Evolutionary conservation across 1,140 invertebrate genomes (phyloP), one percentile per base, ranked within the genome.

Genomic region (Ylistrum balloti): DNA sequence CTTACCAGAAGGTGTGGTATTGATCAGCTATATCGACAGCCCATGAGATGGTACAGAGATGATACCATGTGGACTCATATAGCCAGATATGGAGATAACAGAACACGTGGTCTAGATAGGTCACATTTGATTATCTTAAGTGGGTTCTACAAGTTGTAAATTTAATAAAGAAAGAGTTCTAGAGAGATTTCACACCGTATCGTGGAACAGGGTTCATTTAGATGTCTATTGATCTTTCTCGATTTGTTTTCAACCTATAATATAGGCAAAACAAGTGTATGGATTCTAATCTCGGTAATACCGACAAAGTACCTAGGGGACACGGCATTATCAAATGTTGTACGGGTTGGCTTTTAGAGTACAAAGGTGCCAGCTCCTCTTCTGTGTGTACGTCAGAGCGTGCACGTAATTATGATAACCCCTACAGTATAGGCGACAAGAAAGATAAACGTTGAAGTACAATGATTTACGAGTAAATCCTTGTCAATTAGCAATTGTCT

Each of bases 51-150:
- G 41, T 45, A 45, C 41, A 74, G 22, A 74, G 22, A n/a, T 28
- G 7, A 74, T n/a, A 28, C 56, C 56, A 74, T 28, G 56, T 74
- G 56, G n/a, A 28, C 56, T n/a, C 56, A 74, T 74, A 74, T 74
- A 9, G 22, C 22, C 56, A 74, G 56, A 74, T 74, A 9, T 5
- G 56, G 56, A 74, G 11, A 28, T 74, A 74, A 74, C 28, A n/a
- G 56, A 9, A 74, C 56, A 74, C 56, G 56, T 74, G 56, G n/a
- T 28, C 56, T 17, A 74, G 56, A 74, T 74, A 74, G 56, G 56
- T 74, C 56, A n/a, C 56, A 74, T n/a, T 28, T 74, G 56, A 74
- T 74, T 74, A 74, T 74, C 56, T n/a, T 74, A 74, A 74, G n/a
- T 74, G 56, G 56, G 11, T 74, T 74, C 56, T 74, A 74, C 56